These are phyloP conservation scores for Tanypteryx hageni DNA, from an alignment of 2,888 invertebrate genomes.

Conservation along the genomic window DNA sequence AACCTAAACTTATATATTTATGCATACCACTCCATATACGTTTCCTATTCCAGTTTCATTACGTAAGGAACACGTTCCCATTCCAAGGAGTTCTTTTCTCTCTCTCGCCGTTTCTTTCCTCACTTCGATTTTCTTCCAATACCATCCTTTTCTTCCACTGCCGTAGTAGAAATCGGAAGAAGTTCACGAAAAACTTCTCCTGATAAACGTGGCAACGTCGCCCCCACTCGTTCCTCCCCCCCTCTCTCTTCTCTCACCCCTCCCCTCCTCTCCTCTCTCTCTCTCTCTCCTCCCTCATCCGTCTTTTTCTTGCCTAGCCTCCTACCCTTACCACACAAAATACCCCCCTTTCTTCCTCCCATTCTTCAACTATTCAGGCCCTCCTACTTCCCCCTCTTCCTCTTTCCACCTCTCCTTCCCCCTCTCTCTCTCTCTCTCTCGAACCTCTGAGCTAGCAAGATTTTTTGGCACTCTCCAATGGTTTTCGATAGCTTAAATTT, in stretches of 20 bases:
- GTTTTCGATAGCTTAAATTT: constrained; percentile 10
- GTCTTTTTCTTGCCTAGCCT: neutral
- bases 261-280: neutral
- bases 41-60: constrained; percentile 35
- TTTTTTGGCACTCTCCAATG: constrained; percentile 20
- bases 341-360: neutral
- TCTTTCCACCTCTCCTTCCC: neutral
- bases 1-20: neutral
- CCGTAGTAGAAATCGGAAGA: constrained; percentile 11
- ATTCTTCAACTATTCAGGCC: constrained; percentile 16
- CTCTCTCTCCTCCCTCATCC: neutral
- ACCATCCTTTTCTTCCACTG: neutral
- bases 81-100: neutral
- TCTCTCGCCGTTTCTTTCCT: neutral
- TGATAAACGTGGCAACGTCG: neutral
- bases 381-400: neutral
- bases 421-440: neutral
- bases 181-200: neutral
- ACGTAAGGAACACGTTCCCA: constrained; percentile 32
- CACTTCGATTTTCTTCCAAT: neutral
- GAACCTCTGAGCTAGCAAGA: neutral
- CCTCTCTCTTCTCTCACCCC: neutral
- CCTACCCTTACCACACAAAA: neutral
- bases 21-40: neutral
- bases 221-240: neutral